phyloP scores from a whole-genome alignment of 2,113 vertebrate species.

The Lampris megalopsis region DNA sequence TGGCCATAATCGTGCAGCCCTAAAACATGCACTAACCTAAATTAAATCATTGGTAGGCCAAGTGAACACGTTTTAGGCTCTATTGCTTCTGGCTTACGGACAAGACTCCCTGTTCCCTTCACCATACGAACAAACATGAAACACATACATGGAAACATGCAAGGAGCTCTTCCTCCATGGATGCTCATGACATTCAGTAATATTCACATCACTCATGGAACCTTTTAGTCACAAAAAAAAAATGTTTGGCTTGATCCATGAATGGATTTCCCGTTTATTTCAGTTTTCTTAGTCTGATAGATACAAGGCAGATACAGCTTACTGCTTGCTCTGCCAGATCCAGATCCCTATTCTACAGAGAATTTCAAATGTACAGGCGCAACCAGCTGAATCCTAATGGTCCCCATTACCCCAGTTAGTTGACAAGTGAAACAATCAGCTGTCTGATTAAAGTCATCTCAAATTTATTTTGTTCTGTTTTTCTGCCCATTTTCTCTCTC shows the following conservation, averaged over 20 bases:
- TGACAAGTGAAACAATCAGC: slow-evolving; percentile 3
- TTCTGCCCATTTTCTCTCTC: background rate
- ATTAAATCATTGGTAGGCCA: background rate
- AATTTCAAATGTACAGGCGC: too few relatives aligned
- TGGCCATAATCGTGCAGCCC: too few relatives aligned
- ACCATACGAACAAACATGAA: slow-evolving; percentile 8
- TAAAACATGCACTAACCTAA: background rate
- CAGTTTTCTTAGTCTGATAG: too few relatives aligned
- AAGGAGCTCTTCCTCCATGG: background rate
- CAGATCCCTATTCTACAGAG: background rate
- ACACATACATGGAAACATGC: too few relatives aligned
- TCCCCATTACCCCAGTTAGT: background rate
- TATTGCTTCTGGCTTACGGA: background rate
- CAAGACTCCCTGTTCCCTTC: background rate
- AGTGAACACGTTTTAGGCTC: background rate
- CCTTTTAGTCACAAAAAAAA: background rate
- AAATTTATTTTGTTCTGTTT: slow-evolving; percentile 1
- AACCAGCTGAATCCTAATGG: too few relatives aligned
- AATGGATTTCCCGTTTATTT: background rate
- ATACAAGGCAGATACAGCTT: too few relatives aligned
- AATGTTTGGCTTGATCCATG: background rate
- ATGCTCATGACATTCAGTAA: background rate
- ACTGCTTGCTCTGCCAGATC: too few relatives aligned
- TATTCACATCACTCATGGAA: background rate
- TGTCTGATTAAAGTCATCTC: slow-evolving; percentile 13